A percentile compares a stretch with the other conserved stretches of the same genome.
Conservation (phyloP, 1,140 invertebrate species). For the Copidosoma floridanum region DNA sequence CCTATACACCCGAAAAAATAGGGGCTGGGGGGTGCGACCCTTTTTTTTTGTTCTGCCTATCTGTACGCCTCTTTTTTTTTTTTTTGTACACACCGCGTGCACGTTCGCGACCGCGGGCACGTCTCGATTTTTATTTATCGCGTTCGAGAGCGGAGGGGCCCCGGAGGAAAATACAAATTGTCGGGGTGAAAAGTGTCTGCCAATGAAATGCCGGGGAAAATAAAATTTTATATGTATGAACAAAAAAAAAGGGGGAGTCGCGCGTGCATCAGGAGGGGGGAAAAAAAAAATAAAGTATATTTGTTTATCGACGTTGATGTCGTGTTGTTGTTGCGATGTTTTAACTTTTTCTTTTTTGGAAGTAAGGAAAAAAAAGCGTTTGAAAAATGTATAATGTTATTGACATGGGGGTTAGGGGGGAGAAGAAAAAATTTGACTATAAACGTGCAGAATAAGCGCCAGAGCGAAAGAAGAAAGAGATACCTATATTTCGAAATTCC, state of each 20-base stretch:
- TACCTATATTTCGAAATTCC: conserved; percentile 18
- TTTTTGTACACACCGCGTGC: too few species aligned
- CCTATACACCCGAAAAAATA: conserved; percentile 3
- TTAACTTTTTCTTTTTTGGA: neutral
- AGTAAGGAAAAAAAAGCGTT: neutral
- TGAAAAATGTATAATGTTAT: conserved; percentile 14
- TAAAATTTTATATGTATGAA: too few species aligned
- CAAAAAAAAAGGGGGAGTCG: neutral
- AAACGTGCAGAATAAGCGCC: conserved; percentile 10
- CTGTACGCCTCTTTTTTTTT: too few species aligned
- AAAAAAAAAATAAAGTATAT: neutral
- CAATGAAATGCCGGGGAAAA: conserved; percentile 12
- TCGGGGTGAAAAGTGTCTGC: conserved; percentile 16
- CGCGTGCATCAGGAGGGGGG: neutral
- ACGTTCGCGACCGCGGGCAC: too few species aligned
- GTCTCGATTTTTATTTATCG: conserved; percentile 21
- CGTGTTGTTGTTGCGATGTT: conserved; percentile 1
- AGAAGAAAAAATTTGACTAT: too few species aligned
- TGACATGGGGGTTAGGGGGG: too few species aligned
- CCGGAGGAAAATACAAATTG: conserved; percentile 23
- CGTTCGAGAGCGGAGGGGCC: neutral
- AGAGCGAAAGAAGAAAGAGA: neutral
- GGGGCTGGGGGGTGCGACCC: too few species aligned
- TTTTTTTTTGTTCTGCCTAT: too few species aligned
- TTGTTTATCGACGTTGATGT: conserved; percentile 2